phyloP scores from a whole-genome alignment of 2,113 vertebrate genomes.

The Archocentrus centrarchus region DNA sequence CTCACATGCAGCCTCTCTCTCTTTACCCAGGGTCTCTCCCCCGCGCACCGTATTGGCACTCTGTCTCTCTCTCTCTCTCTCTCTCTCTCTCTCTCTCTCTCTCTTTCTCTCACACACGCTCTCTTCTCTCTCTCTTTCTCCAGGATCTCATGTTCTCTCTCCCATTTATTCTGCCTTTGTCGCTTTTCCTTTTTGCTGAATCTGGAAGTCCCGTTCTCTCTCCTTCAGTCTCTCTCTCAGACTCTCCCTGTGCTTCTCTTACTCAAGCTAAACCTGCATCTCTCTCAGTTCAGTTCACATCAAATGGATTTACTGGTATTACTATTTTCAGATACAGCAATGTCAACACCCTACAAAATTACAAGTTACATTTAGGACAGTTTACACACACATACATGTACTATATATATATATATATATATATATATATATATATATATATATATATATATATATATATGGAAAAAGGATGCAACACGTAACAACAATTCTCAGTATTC shows the following conservation, averaged over 20 bases:
- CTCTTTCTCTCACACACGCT: neutral
- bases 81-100: neutral
- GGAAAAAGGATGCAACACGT: no score
- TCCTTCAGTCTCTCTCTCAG: neutral
- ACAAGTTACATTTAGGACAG: no score
- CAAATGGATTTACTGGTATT: neutral
- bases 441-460: no score
- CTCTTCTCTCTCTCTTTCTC: neutral
- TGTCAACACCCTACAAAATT: neutral
- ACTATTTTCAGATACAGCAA: neutral
- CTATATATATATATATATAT: no score
- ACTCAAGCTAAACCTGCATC: neutral
- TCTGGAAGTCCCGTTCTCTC: neutral
- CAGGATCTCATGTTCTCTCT: neutral
- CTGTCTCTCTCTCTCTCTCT: neutral
- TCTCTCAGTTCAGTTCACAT: neutral
- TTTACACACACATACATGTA: no score
- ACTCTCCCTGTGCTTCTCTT: neutral
- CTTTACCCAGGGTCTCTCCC: constrained; percentile 18
- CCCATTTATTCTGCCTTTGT: neutral
- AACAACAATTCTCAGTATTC: no score
- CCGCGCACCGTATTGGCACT: constrained; percentile 9
- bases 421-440: no score
- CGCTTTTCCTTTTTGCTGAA: neutral
- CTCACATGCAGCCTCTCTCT: constrained; percentile 29